Evolutionary conservation across 53 echinoderm and acorn worm genomes (phyloP), one percentile per base, ranked within the genome.

Genomic region (Paracentrotus lividus): DNA sequence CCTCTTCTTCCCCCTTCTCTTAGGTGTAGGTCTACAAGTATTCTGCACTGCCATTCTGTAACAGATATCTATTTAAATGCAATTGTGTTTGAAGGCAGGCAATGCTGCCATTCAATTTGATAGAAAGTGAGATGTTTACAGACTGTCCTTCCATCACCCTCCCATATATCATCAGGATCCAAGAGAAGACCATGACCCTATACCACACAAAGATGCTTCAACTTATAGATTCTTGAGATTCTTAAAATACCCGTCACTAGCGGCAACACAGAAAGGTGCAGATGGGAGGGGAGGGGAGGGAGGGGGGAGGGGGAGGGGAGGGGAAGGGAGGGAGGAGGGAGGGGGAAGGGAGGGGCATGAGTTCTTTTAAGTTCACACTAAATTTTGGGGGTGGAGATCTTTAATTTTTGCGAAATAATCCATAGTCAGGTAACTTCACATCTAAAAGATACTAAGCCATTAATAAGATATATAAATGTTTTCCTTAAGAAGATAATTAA

Each of bases 161-260:
- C 72, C 72, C 72, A 40, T 40, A n/a, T n/a, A 21, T 36, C 72
- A 72, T 72, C 72, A 72, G 36, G 4, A 40, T 6, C 36, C 72
- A 18, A 14, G 72, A 16, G 72, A 20, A 40, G 72, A 72, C 72
- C 40, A 5, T 5, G 72, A 72, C 72, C 72, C 72, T 72, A 8
- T 16, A 40, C 72, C 32, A 4, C 72, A 72, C 72, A 72, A 72
- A 72, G 72, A 72, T 21, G 32, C 40, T 72, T 40, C 72, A 72
- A 72, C 12, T 72, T 40, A 20, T 21, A 72, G 21, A 72, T 72
- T 72, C 13, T 72, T 38, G 5, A 38, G 40, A 72, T 72, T 72
- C 72, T 40, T 72, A 16, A 72, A 36, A 72, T 72, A 7, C 72
- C 38, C 72, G 72, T 72, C 72, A 72, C 36, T 5, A 72, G 40